Evolutionary conservation across 1,140 invertebrate species (phyloP).

Genomic region (Calosoma granatense): DNA sequence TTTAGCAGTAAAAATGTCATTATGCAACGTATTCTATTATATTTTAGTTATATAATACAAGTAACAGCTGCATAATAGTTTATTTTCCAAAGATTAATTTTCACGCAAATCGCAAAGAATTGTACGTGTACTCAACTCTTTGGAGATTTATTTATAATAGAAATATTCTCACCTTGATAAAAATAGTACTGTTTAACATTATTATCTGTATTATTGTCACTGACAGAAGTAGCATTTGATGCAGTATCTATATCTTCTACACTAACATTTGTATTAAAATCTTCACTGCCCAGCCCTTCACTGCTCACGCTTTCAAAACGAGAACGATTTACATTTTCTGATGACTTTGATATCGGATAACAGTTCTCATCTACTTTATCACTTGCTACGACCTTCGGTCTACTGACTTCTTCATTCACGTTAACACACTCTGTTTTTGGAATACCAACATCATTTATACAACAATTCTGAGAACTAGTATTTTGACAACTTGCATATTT

Average conservation of each 20-base stretch:
- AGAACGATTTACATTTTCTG: constrained; percentile 16
- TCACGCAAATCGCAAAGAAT: not conserved
- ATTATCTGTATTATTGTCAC: constrained; percentile 31
- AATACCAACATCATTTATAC: too few relatives aligned
- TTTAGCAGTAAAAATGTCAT: not conserved
- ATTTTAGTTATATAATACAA: not conserved
- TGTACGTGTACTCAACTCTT: not conserved
- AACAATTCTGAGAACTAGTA: not conserved
- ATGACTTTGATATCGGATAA: too few relatives aligned
- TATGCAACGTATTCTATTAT: constrained; percentile 1
- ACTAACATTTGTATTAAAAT: constrained; percentile 1
- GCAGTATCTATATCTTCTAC: constrained; percentile 26
- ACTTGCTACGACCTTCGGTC: too few relatives aligned
- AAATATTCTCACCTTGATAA: constrained; percentile 61
- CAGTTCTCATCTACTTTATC: too few relatives aligned
- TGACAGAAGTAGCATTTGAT: constrained; percentile 16
- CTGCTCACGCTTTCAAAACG: constrained; percentile 27
- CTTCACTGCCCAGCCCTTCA: constrained; percentile 20
- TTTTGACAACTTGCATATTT: not conserved
- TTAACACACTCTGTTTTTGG: too few relatives aligned
- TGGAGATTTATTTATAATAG: constrained; percentile 1
- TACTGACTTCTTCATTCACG: too few relatives aligned
- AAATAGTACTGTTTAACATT: constrained; percentile 65
- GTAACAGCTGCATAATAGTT: not conserved
- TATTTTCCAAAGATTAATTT: constrained; percentile 5